Conservation (phyloP, 1,140 invertebrate species). For the Samia ricini region DNA sequence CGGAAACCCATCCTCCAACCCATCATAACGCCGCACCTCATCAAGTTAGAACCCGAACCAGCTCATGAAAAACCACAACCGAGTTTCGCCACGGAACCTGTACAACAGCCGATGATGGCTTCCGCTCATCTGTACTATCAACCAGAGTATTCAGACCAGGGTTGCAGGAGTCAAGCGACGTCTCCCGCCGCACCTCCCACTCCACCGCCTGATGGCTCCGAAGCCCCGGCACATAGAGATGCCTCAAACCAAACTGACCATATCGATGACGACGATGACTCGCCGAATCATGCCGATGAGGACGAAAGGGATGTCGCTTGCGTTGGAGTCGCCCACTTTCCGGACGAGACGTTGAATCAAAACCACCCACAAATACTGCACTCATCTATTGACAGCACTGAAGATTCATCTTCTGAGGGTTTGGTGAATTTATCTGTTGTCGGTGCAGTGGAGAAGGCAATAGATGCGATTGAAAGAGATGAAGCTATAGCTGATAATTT, state of each 20-base stretch:
- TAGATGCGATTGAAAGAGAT: conserved; percentile 67
- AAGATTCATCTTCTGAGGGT: conserved; percentile 60
- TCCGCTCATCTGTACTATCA: conserved; percentile 78
- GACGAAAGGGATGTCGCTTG: conserved; percentile 75
- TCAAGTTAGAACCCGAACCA: conserved; percentile 82
- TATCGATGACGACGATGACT: conserved; percentile 77
- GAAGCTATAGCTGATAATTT: conserved; percentile 52
- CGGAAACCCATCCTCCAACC: conserved; percentile 79
- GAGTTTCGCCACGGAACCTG: conserved; percentile 77
- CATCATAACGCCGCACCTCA: conserved; percentile 79
- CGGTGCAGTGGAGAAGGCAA: conserved; percentile 61
- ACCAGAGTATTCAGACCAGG: conserved; percentile 61
- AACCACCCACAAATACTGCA: conserved; percentile 40
- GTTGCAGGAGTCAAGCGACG: conserved; percentile 78
- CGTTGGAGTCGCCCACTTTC: conserved; percentile 64
- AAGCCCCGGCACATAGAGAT: conserved; percentile 82
- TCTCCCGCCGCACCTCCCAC: conserved; percentile 77
- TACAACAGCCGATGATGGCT: conserved; percentile 78
- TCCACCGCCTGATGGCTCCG: conserved; percentile 79
- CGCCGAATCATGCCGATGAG: conserved; percentile 69
- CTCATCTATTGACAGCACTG: conserved; percentile 51
- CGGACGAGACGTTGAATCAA: conserved; percentile 45
- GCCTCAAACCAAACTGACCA: conserved; percentile 89
- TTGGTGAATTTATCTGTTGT: conserved; percentile 41
- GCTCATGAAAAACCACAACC: conserved; percentile 62